Base-by-base conservation (phyloP, 2,113 vertebrate species). In the Semnornis frantzii region DNA sequence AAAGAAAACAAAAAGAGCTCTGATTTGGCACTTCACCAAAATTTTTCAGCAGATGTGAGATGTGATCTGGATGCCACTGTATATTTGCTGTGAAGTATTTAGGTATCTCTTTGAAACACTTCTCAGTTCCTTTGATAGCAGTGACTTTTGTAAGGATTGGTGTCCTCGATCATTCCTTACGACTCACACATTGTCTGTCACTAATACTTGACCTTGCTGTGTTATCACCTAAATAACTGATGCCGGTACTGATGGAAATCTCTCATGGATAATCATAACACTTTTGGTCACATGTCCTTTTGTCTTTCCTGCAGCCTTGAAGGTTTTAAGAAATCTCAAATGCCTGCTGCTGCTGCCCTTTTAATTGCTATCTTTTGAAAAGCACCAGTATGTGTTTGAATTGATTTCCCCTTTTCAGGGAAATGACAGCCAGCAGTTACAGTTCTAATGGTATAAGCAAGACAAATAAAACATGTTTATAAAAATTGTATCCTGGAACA, bases 391-490 rank as follows among this genome's bases (percentile, higher is more conserved):
- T 97, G 95, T 97, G 97, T 98, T 98, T 97, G 97, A 97, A 92
- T 97, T 81, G 96, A 95, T 98, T 98, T 98, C 97, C 97, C 97
- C 96, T 91, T 97, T 97, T 96, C 90, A 97, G 98, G 97, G 98
- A 98, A 97, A 97, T 97, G 97, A 97, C 96, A 98, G 96, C 93
- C 96, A 97, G 95, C 97, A 98, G 97, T 97, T 97, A 96, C 93
- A 97, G 91, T 97, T 97, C 94, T 97, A 95, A 97, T 97, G 97
- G 95, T 97, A 97, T 96, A 97, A 98, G 90, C 85, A 95, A 98
- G 97, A 97, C 89, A 97, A 98, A 98, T 98, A 98, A 98, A 98
- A 98, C 97, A 90, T 97, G 96, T 97, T 97, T 98, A 95, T 98
- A 97, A 98, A 98, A 98, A 94, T 96, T 94, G 97, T 96, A 97